Percentiles rank a stretch among this genome's conserved stretches.
These are phyloP conservation scores for Bubalus kerabau DNA, from an alignment of 2,113 vertebrate genomes.

Conservation along the genomic window DNA sequence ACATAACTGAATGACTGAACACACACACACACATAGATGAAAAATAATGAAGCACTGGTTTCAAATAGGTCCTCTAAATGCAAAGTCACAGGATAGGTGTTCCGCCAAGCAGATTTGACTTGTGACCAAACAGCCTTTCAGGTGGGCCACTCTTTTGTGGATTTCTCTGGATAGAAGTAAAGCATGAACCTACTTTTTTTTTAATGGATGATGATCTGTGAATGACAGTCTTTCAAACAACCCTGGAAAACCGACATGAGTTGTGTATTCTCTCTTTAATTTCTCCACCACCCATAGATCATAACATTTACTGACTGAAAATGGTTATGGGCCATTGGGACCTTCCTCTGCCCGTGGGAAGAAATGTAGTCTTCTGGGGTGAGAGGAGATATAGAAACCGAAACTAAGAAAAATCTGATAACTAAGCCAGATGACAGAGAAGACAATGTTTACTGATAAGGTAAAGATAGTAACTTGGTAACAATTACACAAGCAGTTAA, in stretches of 20 bases:
- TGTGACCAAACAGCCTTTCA: not conserved
- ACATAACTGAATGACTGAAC: not conserved
- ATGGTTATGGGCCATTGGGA: not conserved
- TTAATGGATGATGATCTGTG: not conserved
- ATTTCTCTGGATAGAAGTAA: not conserved
- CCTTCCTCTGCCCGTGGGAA: not conserved
- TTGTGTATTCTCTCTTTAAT: not conserved
- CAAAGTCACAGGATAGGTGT: not conserved
- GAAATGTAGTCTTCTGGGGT: not conserved
- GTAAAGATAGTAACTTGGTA: not conserved
- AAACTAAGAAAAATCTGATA: constrained; percentile 35
- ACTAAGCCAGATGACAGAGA: not conserved
- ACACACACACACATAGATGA: not conserved
- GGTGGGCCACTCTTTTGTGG: not conserved
- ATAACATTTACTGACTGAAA: not conserved
- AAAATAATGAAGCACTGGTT: not conserved
- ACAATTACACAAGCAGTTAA: not conserved
- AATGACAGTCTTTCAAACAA: not conserved
- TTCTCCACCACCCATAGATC: not conserved
- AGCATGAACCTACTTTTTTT: not conserved
- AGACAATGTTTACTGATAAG: constrained; percentile 4
- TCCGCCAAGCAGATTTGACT: not conserved
- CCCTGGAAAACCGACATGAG: too few relatives aligned
- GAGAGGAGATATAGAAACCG: not conserved
- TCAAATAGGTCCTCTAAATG: not conserved